Evolutionary conservation across 2,113 vertebrate species (phyloP), one percentile per base, ranked within the genome.

Genomic region (Canis aureus): DNA sequence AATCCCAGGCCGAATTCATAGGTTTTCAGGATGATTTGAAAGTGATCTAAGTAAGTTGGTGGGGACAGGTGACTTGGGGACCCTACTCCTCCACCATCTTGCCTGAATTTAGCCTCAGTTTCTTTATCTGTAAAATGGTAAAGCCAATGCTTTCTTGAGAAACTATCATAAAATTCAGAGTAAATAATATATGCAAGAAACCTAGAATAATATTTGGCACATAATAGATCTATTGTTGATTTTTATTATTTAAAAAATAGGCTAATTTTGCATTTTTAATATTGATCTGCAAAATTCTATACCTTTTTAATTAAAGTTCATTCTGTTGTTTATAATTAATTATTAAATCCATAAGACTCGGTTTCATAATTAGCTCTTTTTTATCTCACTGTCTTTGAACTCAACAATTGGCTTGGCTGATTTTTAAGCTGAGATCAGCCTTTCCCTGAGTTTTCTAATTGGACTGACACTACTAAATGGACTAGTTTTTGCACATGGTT

Each of bases 251-350:
- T 38, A 76, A 85, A 85, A 49, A 78, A 88, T 49, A 89, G 38
- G 64, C 27, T 94, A 95, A 86, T 66, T 89, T 96, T 85, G 64
- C 25, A 93, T 74, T 90, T 89, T 93, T 79, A 90, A 78, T 81
- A 49, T 13, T 86, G 27, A 86, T 32, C 73, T 87, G 10, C 32
- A 80, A 95, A 88, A 95, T 87, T 94, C 62, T 97, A 81, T 84
- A 15, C 64, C 66, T 79, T 96, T 90, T 92, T 85, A 93, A 80
- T 95, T 71, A 38, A 97, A 53, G 57, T 51, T 93, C 53, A 53
- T 93, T 96, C 91, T 78, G 73, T 76, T 74, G 1, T 60, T 79
- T 51, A 67, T 53, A 85, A 85, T 80, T 83, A 93, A 83, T 92
- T 90, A 84, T 49, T 80, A 89, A 71, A 79, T 82, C 32, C 49